Conservation (phyloP, 2,797 vertebrate genomes). For the Lates japonicus region DNA sequence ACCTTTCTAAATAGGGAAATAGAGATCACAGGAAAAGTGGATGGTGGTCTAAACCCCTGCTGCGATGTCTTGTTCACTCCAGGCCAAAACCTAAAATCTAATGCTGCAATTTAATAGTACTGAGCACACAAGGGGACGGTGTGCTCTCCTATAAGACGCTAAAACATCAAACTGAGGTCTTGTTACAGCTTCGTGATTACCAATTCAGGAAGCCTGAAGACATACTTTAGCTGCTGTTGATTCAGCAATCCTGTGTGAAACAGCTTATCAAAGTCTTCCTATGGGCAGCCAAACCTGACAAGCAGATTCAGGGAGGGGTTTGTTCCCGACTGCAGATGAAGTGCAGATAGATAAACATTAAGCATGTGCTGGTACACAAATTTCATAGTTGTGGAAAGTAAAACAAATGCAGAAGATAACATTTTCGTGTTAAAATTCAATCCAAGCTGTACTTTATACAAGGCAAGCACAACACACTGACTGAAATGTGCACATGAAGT, state of each 20-base stretch:
- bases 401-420: background rate
- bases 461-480: background rate
- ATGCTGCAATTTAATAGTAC: conserved; percentile 65
- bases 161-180: conserved; percentile 66
- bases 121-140: conserved; percentile 50
- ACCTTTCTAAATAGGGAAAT: conserved; percentile 30
- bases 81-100: conserved; percentile 56
- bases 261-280: conserved; percentile 58
- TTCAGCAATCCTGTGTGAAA: conserved; percentile 59
- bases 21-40: conserved; percentile 35
- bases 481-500: background rate
- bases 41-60: conserved; percentile 52
- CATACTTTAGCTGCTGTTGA: conserved; percentile 56
- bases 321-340: conserved; percentile 33
- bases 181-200: conserved; percentile 62
- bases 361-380: background rate
- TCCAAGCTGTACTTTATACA: background rate
- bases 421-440: conserved; percentile 5
- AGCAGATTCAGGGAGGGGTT: conserved; percentile 32
- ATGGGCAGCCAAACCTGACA: conserved; percentile 45
- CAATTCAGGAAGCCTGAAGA: conserved; percentile 63
- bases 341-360: conserved; percentile 30
- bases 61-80: conserved; percentile 69
- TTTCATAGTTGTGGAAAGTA: conserved; percentile 1
- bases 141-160: conserved; percentile 30